Evolutionary conservation across 1,140 invertebrate species (phyloP), one percentile per base, ranked within the genome.

Genomic region (Leptinotarsa texana): DNA sequence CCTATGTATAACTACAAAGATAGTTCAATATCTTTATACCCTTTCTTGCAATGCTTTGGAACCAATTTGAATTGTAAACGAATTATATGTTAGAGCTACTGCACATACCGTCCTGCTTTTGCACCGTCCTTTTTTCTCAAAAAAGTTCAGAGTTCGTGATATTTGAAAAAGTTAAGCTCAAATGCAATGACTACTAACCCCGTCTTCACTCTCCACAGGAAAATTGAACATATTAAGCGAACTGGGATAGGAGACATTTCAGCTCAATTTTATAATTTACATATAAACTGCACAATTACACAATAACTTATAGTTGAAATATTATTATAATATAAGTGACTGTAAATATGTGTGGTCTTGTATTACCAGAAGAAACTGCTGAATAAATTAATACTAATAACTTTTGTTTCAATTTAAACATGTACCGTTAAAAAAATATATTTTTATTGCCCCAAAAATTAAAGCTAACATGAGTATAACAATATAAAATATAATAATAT

Each of bases 311-410:
- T 42, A 42, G 8, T 42, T 42, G 8, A 42, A 42, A 42, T 42
- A 42, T 42, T 42, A 42, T 42, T 11, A 13, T 13, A 24, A 33
- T 18, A 18, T 24, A 65, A 33, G 13, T 65, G 22, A 33, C 63
- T 65, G 63, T 65, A 65, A 65, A 65, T 65, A 65, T 65, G 63
- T 65, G 63, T 65, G 21, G 27, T 65, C 21, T 65, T 65, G 63
- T 65, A 65, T 65, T 65, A 27, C 63, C 63, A 65, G 18, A 65
- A 24, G 21, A 65, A 65, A 24, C 24, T 24, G 21, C 51, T 18
- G n/a, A 57, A 57, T 57, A 57, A 57, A 57, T n/a, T 15, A 57
- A 18, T 57, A 17, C 15, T n/a, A 57, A 57, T 17, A 57, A 57
- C 6, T 0, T 4, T 57, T 0, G 15, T 57, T 57, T 57, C 33